Base-by-base conservation (phyloP, 2,888 invertebrate species). In the Incurvaria masculella region DNA sequence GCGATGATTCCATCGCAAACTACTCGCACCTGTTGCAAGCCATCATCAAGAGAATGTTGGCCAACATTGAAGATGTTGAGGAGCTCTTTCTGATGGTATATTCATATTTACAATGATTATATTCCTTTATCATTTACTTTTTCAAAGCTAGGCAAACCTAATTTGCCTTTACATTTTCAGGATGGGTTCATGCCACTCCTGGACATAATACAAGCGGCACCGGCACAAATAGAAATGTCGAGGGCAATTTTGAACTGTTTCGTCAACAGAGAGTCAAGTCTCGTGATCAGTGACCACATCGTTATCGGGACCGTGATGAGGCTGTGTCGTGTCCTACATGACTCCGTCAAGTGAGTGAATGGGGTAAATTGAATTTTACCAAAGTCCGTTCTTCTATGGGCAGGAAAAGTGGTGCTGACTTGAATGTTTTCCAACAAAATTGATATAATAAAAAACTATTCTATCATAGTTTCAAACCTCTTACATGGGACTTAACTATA, bases 131-230 rank as follows among this genome's bases (percentile, higher is more conserved):
- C n/a, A n/a, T n/a, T n/a, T n/a, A n/a, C n/a, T n/a, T n/a, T n/a
- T n/a, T n/a, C n/a, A n/a, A n/a, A n/a, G n/a, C n/a, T n/a, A n/a
- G n/a, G n/a, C n/a, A n/a, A n/a, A n/a, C 42, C 52, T 50, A 21
- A 42, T n/a, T 8, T 49, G 44, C 19, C 57, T 69, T 69, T 26
- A 10, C 6, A 8, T 21, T 51, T 45, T 2, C 65, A 92, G 91
- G 93, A 94, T 51, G 90, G 94, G 59, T 95, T 97, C 65, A 80
- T 97, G 63, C 93, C 94, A 1, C 81, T 95, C 48, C 76, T 97
- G 47, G 95, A 97, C 69, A 75, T 97, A 61, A 92, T 96, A 56
- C 92, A 94, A 63, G 89, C 91, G 53, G 91, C 94, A 55, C 85
- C 82, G 38, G 83, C 89, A 1, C 89, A 89, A 64, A 88, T 94